Evolutionary conservation across 2,113 vertebrate genomes (phyloP), one percentile per base, ranked within the genome.

Genomic region (Tympanuchus pallidicinctus): DNA sequence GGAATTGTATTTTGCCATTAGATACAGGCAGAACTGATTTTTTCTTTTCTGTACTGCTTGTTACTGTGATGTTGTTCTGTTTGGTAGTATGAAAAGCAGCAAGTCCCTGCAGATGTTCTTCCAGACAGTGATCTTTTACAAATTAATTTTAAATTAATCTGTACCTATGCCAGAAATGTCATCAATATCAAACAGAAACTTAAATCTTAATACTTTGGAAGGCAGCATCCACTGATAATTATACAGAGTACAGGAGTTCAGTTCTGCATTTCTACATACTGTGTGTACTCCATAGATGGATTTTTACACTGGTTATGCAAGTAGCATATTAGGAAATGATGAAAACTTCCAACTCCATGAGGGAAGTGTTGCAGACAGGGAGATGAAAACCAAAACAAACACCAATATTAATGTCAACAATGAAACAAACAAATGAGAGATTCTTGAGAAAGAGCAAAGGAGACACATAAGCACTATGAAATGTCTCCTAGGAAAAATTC

Each of bases 101-200:
- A 93, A 28, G 40, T 86, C 27, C 32, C 48, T 85, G 27, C 76
- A 93, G 38, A 85, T 32, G 16, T 67, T 82, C 54, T 74, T 40
- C 30, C 38, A 67, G 84, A 22, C 79, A 70, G 14, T 21, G 42
- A 67, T 34, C 42, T 70, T 90, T 78, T 82, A 79, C 21, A 50
- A 92, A 90, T 82, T 82, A 60, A 43, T 85, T 92, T 95, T 43
- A 91, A 82, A 70, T 84, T 50, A 67, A 86, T 60, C 43, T 70
- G 74, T 76, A 71, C n/a, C n/a, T 40, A 7, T 69, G 38, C 80
- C 65, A 73, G 64, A 70, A 80, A 43, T 80, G 52, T 34, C 8
- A 6, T 24, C n/a, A 71, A 28, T 80, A 12, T 14, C 10, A 87
- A 10, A 59, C 2, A 30, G 28, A 73, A 78, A 82, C 36, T 36